Percentiles rank a stretch among this genome's conserved stretches.
phyloP scores from a whole-genome alignment of 2,113 vertebrate genomes.

The Coreoperca whiteheadi region DNA sequence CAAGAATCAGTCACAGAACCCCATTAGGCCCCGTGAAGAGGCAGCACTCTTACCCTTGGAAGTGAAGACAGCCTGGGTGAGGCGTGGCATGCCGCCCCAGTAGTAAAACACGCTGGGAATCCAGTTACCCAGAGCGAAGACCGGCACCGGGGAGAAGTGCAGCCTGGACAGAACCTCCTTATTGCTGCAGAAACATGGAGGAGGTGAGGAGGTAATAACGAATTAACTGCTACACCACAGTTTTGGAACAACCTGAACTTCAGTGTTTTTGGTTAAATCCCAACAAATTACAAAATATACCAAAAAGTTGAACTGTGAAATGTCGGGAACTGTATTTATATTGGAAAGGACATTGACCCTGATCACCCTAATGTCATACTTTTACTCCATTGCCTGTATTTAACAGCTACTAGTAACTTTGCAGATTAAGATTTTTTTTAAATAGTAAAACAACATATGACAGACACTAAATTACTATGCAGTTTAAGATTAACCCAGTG shows the following conservation, averaged over 20 bases:
- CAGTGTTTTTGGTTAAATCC: background rate
- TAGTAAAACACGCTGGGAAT: slow-evolving; percentile 82
- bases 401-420: no score
- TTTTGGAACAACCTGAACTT: background rate
- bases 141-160: slow-evolving; percentile 83
- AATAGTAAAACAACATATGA: no score
- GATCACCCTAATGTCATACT: no score
- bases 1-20: background rate
- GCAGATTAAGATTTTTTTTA: no score
- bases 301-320: background rate
- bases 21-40: background rate
- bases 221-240: background rate
- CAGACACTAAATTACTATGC: no score
- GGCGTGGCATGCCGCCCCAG: slow-evolving; percentile 77
- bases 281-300: background rate
- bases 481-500: no score
- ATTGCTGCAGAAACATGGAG: slow-evolving; percentile 43
- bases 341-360: background rate
- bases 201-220: no score
- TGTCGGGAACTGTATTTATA: background rate
- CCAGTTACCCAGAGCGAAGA: slow-evolving; percentile 85
- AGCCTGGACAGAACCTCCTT: slow-evolving; percentile 82
- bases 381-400: no score
- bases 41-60: slow-evolving; percentile 70
- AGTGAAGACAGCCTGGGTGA: slow-evolving; percentile 81